Evolutionary conservation across 2,888 invertebrate genomes (phyloP).

Genomic region (Frankliniella intonsa): DNA sequence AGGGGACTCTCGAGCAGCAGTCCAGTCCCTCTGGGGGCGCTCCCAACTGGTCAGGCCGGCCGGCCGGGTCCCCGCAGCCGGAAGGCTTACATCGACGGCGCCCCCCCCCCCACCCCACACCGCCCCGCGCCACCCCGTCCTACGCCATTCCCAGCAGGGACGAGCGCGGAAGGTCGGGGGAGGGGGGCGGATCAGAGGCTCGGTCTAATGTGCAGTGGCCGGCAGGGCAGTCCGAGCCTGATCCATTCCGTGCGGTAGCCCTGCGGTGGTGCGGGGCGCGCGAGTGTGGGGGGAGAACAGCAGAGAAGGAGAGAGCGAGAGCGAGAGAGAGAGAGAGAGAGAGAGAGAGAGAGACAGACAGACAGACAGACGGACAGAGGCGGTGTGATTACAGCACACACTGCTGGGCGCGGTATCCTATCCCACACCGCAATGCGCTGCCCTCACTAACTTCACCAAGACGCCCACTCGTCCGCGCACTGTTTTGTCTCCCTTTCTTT

Average conservation of each 20-base stretch:
- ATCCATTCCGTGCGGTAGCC: not conserved
- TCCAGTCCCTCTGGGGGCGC: no score
- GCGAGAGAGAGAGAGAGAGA: not conserved
- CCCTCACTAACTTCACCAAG: not conserved
- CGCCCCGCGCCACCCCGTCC: no score
- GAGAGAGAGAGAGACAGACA: not conserved
- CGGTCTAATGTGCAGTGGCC: constrained; percentile 4
- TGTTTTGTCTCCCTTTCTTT: not conserved
- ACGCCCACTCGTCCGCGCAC: not conserved
- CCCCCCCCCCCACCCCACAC: not conserved
- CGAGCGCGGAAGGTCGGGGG: not conserved
- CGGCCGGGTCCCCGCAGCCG: not conserved
- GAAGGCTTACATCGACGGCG: not conserved
- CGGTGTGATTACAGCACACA: not conserved
- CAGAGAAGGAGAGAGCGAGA: not conserved
- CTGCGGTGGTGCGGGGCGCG: not conserved
- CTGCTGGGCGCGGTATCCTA: not conserved
- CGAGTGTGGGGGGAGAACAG: not conserved
- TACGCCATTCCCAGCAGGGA: not conserved
- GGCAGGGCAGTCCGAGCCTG: not conserved
- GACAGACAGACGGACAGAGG: not conserved
- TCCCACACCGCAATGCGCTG: no score
- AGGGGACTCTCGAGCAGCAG: no score
- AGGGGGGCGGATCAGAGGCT: not conserved
- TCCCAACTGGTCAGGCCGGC: not conserved